These are phyloP conservation scores for Motacilla tschutschensis DNA, from an alignment of 2,113 vertebrate genomes.

Conservation along the genomic window DNA sequence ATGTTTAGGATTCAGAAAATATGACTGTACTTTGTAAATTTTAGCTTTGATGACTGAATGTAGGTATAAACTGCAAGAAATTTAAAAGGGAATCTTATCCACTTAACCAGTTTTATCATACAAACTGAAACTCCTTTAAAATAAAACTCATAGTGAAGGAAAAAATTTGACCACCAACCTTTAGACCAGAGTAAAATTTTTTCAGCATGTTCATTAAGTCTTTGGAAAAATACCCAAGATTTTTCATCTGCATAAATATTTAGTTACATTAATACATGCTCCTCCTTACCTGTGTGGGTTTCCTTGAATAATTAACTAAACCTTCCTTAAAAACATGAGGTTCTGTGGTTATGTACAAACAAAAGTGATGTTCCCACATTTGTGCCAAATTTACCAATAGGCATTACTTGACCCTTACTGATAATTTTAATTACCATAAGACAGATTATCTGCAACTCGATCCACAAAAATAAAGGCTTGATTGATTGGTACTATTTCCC, in stretches of 20 bases:
- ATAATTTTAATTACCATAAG: background rate
- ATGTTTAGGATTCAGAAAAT: background rate
- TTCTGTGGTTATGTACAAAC: background rate
- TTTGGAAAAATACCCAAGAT: background rate
- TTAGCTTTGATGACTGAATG: background rate
- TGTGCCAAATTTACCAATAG: background rate
- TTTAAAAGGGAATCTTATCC: background rate
- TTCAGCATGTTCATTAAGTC: background rate
- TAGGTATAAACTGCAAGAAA: background rate
- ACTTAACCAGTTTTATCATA: background rate
- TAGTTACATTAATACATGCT: background rate
- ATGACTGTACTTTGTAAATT: background rate
- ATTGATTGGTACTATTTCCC: background rate
- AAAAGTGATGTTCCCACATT: background rate
- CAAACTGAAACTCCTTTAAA: background rate
- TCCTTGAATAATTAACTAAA: background rate
- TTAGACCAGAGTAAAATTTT: background rate
- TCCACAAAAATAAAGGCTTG: background rate
- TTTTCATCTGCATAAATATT: background rate
- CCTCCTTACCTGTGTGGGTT: background rate
- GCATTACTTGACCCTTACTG: background rate
- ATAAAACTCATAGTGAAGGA: background rate
- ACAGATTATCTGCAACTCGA: background rate
- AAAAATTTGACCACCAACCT: rapidly evolving
- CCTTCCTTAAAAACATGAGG: background rate